Conservation (phyloP, 2,797 vertebrate genomes). For the Spinus olivaceus region DNA sequence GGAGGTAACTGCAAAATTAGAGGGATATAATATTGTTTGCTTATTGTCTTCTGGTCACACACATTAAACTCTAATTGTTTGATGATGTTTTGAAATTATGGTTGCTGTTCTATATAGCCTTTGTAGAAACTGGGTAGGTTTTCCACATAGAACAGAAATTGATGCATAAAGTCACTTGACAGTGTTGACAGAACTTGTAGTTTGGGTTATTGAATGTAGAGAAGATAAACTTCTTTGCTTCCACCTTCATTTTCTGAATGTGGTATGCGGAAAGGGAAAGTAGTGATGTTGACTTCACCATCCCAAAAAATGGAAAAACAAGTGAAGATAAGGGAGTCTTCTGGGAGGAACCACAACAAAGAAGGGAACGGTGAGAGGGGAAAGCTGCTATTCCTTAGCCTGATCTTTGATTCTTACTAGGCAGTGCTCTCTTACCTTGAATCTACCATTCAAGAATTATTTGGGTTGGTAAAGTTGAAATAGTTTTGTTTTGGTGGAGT, state of each 20-base stretch:
- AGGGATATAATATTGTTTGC: neutral
- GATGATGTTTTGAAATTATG: neutral
- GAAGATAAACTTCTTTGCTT: neutral
- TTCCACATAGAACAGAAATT: neutral
- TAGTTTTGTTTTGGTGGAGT: neutral
- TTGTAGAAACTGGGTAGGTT: neutral
- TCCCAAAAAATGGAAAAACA: neutral
- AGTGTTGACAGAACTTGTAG: neutral
- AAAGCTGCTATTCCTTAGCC: rapidly evolving
- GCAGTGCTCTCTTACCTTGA: neutral
- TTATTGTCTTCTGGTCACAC: neutral
- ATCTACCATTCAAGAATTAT: neutral
- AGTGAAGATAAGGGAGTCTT: neutral
- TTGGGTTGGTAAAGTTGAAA: neutral
- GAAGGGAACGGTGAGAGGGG: neutral
- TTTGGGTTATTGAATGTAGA: neutral
- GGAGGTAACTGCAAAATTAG: neutral
- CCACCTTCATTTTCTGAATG: neutral
- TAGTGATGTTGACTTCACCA: neutral
- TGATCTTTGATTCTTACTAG: neutral
- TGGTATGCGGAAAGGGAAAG: neutral
- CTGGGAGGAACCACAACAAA: neutral
- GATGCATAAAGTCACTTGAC: neutral
- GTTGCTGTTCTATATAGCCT: neutral
- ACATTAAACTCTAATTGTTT: neutral